phyloP scores from a whole-genome alignment of 2,888 invertebrate species.

The Helobdella robusta region DNA sequence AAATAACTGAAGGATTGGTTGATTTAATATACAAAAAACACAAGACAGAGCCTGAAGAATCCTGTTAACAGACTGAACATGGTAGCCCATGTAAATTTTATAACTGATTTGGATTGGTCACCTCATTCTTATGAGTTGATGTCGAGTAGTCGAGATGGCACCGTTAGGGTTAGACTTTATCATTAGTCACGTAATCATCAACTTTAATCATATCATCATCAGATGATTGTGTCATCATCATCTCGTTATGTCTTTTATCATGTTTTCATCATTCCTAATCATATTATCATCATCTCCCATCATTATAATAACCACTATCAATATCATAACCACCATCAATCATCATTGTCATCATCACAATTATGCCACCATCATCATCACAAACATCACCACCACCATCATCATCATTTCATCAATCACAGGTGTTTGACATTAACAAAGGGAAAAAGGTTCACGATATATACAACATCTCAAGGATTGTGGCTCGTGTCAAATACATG shows the following conservation, averaged over 20 bases:
- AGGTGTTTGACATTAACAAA: too few relatives aligned
- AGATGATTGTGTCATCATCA: neutral
- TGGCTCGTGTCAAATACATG: too few relatives aligned
- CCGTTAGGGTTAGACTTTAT: neutral
- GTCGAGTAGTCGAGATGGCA: neutral
- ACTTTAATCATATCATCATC: neutral
- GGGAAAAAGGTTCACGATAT: too few relatives aligned
- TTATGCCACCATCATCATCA: too few relatives aligned
- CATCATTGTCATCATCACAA: too few relatives aligned
- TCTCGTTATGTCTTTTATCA: neutral
- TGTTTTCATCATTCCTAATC: neutral
- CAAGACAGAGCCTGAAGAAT: neutral
- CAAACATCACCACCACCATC: too few relatives aligned
- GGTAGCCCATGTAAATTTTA: conserved; percentile 1
- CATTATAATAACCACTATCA: too few relatives aligned
- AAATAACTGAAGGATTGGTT: neutral
- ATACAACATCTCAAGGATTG: too few relatives aligned
- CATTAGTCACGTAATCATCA: neutral
- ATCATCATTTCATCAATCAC: too few relatives aligned
- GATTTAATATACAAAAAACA: too few relatives aligned
- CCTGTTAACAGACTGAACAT: neutral
- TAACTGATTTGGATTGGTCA: conserved; percentile 14
- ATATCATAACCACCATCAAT: too few relatives aligned
- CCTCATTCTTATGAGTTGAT: neutral
- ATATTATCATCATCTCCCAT: too few relatives aligned